phyloP scores from a whole-genome alignment of 2,113 vertebrate genomes.

The Dunckerocampus dactyliophorus region DNA sequence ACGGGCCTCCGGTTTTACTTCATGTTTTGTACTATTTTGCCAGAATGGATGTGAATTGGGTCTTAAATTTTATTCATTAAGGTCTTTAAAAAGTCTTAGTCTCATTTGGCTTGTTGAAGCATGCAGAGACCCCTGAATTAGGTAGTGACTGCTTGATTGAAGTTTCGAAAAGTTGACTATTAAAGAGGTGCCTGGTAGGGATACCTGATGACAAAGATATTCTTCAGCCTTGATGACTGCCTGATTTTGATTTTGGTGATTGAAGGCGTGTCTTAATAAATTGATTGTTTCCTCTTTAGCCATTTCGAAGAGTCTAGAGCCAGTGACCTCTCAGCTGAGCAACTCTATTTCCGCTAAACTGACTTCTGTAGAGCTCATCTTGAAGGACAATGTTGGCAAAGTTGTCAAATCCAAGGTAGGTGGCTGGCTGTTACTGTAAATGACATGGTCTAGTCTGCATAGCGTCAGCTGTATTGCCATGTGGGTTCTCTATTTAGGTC shows the following conservation, averaged over 20 bases:
- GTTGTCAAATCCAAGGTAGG: constrained; percentile 93
- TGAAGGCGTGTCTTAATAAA: constrained; percentile 1
- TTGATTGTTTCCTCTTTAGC: constrained; percentile 46
- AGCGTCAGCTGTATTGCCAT: neutral
- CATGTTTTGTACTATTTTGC: too few species aligned
- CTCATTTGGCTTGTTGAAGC: too few species aligned
- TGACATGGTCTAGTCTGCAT: neutral
- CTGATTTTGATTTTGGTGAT: constrained; percentile 30
- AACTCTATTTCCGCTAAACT: constrained; percentile 84
- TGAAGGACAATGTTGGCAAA: constrained; percentile 91
- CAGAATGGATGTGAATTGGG: too few species aligned
- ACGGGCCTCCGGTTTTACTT: too few species aligned
- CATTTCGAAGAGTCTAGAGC: constrained; percentile 84
- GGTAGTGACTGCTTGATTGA: too few species aligned
- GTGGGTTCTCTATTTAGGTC: neutral
- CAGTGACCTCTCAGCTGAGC: constrained; percentile 83
- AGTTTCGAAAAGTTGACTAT: neutral
- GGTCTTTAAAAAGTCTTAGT: too few species aligned
- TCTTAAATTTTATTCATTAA: too few species aligned
- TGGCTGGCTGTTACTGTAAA: neutral
- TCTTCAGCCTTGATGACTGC: neutral
- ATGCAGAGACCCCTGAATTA: too few species aligned
- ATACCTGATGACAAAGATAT: neutral
- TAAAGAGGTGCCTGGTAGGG: neutral
- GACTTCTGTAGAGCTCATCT: constrained; percentile 81